These are phyloP conservation scores for Thymelicus sylvestris DNA, from an alignment of 2,888 invertebrate genomes.

Conservation along the genomic window DNA sequence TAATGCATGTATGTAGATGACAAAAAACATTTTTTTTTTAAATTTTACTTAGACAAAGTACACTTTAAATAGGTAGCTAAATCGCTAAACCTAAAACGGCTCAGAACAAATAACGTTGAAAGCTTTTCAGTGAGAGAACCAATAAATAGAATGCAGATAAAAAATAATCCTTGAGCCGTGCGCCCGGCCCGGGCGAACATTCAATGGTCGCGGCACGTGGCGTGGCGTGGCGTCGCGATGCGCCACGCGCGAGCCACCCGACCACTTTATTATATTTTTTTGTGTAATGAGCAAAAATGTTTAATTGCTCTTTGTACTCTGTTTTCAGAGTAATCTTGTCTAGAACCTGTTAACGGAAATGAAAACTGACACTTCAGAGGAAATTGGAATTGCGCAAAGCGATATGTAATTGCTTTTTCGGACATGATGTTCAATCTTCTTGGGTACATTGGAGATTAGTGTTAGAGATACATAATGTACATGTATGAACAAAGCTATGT, in stretches of 20 bases:
- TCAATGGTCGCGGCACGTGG: constrained; percentile 29
- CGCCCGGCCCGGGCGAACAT: constrained; percentile 11
- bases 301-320: constrained; percentile 67
- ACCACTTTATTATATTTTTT: constrained; percentile 50
- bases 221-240: constrained; percentile 46
- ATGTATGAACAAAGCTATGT: too few relatives aligned
- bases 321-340: constrained; percentile 57
- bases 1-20: too few relatives aligned
- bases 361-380: constrained; percentile 50
- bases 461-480: too few relatives aligned
- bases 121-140: constrained; percentile 30
- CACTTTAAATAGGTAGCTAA: not conserved
- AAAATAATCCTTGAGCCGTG: constrained; percentile 40
- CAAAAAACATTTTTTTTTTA: too few relatives aligned
- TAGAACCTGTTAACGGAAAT: constrained; percentile 60
- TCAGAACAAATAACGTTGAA: constrained; percentile 31
- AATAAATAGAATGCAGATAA: constrained; percentile 40
- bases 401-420: constrained; percentile 14
- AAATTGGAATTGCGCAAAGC: constrained; percentile 34
- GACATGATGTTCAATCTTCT: not conserved
- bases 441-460: not conserved
- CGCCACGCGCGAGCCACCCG: constrained; percentile 49
- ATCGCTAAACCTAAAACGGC: constrained; percentile 17
- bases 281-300: constrained; percentile 66
- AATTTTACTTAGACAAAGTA: too few relatives aligned